Base-by-base conservation (phyloP, 2,888 invertebrate genomes). In the Mellilla xanthometata region DNA sequence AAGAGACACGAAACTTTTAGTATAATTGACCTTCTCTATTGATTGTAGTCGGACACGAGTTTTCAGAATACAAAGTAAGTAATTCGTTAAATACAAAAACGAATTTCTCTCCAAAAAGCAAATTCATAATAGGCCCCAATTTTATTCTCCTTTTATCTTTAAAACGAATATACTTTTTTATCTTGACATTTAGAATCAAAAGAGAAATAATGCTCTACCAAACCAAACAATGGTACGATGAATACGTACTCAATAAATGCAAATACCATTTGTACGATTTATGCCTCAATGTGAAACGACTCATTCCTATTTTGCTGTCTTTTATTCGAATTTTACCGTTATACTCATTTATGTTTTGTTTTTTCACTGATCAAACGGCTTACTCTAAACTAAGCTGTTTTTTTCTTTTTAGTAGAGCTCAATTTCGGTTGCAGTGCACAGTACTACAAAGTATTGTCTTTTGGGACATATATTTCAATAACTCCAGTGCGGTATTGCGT, bases 381-480 rank as follows among this genome's bases (percentile, higher is more conserved):
- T 61, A 54, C 29, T 47, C 56, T 54, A 75, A 62, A 69, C 42
- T 67, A 49, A 52, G 58, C 72, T 63, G n/a, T n/a, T 51, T 77
- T 56, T 41, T 35, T 39, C 70, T 47, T 50, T 54, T 55, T 49
- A 44, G 56, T 70, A 76, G 56, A 63, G 72, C 67, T 60, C 64
- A 71, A 65, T 72, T 54, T 76, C 33, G 60, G 49, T 58, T 63
- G 62, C 54, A 39, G 54, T 51, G 56, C 48, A 56, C 49, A 58
- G 54, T 62, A 62, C 61, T 69, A 67, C 64, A 68, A 56, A 71
- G 66, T 62, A 67, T 78, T 77, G 82, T 81, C 84, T 79, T 82
- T 76, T 55, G 83, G 84, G 81, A 79, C 81, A 76, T 85, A 85
- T 85, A 85, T 86, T 86, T 86, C 82, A 85, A 83, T 85, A 84